phyloP scores from a whole-genome alignment of 2,888 invertebrate species.

The Eudemis profundana region DNA sequence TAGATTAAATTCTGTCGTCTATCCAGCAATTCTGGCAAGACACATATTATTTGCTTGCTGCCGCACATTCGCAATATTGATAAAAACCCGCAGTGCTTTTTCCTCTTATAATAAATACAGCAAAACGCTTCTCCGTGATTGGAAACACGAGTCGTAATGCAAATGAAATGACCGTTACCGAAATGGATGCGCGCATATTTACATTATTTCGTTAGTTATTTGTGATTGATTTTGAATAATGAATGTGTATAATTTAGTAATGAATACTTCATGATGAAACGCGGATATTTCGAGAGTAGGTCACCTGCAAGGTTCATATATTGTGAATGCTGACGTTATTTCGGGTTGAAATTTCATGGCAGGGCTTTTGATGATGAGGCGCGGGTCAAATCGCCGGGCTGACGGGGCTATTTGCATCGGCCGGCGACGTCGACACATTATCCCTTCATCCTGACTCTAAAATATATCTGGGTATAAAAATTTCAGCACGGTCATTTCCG shows the following conservation, averaged over 20 bases:
- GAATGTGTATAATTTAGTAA: constrained; percentile 1
- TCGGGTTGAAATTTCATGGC: constrained; percentile 53
- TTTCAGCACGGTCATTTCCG: constrained; percentile 60
- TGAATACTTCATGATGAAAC: background rate
- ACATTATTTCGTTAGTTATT: constrained; percentile 17
- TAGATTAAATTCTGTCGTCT: constrained; percentile 41
- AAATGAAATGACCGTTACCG: constrained; percentile 40
- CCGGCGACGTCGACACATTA: constrained; percentile 65
- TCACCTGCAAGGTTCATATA: constrained; percentile 36
- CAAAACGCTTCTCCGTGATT: constrained; percentile 36
- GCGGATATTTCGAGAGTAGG: constrained; percentile 21
- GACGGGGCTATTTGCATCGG: constrained; percentile 64
- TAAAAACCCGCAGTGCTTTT: constrained; percentile 27
- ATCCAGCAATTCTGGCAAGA: constrained; percentile 38
- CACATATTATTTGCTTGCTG: constrained; percentile 25
- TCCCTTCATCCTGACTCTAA: constrained; percentile 64
- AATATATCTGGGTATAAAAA: constrained; percentile 58
- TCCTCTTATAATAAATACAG: constrained; percentile 9
- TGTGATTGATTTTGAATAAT: constrained; percentile 17
- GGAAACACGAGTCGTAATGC: constrained; percentile 39
- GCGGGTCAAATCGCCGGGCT: constrained; percentile 54
- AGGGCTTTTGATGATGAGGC: constrained; percentile 57
- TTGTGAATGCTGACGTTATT: constrained; percentile 48
- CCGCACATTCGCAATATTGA: constrained; percentile 23
- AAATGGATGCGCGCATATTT: constrained; percentile 37